These are phyloP conservation scores for Heterodera carotae DNA, from an alignment of 1,140 invertebrate species.

Conservation along the genomic window DNA sequence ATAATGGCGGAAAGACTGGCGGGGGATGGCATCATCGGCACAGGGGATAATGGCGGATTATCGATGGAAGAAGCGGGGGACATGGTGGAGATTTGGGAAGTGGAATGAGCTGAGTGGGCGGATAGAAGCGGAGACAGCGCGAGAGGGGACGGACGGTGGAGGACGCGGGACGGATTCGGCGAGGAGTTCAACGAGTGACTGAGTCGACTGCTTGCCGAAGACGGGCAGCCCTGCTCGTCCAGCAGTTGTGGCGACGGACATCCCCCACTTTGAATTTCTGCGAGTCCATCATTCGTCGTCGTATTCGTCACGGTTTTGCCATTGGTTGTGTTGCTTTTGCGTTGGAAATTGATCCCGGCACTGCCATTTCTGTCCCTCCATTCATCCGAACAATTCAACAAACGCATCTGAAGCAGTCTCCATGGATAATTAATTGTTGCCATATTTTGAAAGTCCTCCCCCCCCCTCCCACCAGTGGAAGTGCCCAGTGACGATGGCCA, in stretches of 20 bases:
- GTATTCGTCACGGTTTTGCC: background rate
- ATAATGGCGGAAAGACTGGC: slow-evolving; percentile 50
- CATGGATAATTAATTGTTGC: background rate
- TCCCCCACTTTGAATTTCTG: background rate
- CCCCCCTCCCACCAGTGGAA: background rate
- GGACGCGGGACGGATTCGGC: background rate
- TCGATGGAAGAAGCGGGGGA: background rate
- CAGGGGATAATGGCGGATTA: background rate
- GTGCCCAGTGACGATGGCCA: background rate
- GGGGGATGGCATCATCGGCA: slow-evolving; percentile 24
- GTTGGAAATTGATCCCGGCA: background rate
- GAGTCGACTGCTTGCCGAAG: background rate
- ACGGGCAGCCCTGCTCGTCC: background rate
- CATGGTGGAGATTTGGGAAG: background rate
- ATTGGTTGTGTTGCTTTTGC: background rate
- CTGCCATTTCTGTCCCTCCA: background rate
- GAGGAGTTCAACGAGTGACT: slow-evolving; percentile 16
- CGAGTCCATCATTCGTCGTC: background rate
- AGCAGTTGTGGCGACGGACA: background rate
- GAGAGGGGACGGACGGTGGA: slow-evolving; percentile 22
- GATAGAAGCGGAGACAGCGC: background rate
- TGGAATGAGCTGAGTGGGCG: background rate
- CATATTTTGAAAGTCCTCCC: background rate
- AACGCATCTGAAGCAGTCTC: background rate
- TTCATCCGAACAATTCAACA: background rate